Evolutionary conservation across 2,888 invertebrate species (phyloP), one percentile per base, ranked within the genome.

Genomic region (Homarus gammarus): DNA sequence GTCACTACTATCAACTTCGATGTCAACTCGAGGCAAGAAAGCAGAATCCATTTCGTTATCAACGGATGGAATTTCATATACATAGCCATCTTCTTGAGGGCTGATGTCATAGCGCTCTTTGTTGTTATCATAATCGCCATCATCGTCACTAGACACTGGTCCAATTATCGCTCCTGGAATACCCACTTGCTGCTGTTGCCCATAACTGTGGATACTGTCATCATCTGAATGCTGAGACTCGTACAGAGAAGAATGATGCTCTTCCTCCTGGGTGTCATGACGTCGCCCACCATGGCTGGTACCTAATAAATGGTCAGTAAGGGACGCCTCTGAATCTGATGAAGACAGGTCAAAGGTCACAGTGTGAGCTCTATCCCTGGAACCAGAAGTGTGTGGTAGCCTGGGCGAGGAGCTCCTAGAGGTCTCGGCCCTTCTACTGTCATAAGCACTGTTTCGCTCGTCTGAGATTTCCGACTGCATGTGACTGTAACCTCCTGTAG

Each of bases 21-120:
- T 40, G 8, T 72, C 78, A 22, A 15, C 72, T 1, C 61, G 36
- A 3, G 31, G 12, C 27, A 77, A 70, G 22, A n/a, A 10, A 38
- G 38, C 15, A 38, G 75, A 40, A 6, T 56, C 84, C 6, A 33
- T 0, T 61, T 86, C 86, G 31, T 72, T 79, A 51, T 79, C 86
- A 56, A 79, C 86, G 0, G 51, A 12, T 12, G 86, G 79, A 18
- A 86, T n/a, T 5, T 51, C 22, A 49, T 36, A 72, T 1, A 36
- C 40, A 33, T 27, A 70, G n/a, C 51, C 82, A 33, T 85, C 89
- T 6, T 82, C 91, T n/a, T 56, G 44, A 22, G 91, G 91, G 56
- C 89, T 91, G 12, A 91, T 90, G 73, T 90, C 90, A n/a, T 83
- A 90, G 38, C 90, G 75, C 49, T 84, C 84, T 51, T 83, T 51